A percentile compares a stretch with the other conserved stretches of the same genome.
Conservation (phyloP, 2,113 vertebrate species). For the Jacana jacana region DNA sequence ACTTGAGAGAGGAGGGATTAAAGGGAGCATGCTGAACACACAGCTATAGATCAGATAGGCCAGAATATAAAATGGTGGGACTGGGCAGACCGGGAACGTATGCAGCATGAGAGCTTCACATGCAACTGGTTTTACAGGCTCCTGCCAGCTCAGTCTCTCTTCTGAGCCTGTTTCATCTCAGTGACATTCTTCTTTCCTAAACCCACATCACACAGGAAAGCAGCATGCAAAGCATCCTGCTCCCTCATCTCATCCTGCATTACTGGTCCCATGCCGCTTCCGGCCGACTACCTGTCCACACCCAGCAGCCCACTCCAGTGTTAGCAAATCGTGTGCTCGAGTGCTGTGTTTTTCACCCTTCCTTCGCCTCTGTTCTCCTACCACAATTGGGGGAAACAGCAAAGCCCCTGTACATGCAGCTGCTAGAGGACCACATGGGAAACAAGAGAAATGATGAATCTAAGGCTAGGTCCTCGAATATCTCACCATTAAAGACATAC, state of each 20-base stretch:
- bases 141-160: background rate
- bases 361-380: background rate
- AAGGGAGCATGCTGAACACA: background rate
- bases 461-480: background rate
- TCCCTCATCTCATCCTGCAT: background rate
- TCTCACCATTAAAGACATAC: background rate
- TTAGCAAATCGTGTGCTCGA: accelerated
- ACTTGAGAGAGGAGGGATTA: background rate
- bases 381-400: background rate
- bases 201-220: conserved; percentile 7
- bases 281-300: background rate
- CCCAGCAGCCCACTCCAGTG: accelerated
- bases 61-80: background rate
- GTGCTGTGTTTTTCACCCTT: background rate
- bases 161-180: background rate
- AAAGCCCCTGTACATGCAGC: background rate
- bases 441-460: background rate
- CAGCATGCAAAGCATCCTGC: background rate
- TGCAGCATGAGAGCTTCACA: background rate
- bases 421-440: background rate
- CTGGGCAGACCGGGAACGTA: background rate
- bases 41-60: background rate
- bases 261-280: background rate
- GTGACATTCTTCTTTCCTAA: background rate
- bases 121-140: conserved; percentile 30